Evolutionary conservation across 2,888 invertebrate species (phyloP).

Genomic region (Biston betularia): DNA sequence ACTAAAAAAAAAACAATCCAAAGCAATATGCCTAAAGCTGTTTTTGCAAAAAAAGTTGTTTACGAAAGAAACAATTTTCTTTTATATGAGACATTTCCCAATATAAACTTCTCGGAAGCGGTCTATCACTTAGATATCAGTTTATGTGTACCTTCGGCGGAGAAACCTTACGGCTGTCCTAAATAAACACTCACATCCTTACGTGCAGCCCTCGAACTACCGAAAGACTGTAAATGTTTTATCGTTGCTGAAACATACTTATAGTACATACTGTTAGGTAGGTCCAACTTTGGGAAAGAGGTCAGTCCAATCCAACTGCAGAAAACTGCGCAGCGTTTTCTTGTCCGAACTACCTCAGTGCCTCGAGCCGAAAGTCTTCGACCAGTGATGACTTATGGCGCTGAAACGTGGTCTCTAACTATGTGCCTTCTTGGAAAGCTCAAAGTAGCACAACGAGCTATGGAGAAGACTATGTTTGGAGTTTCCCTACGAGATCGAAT

Average conservation of each 20-base stretch:
- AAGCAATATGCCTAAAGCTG: conserved; percentile 1
- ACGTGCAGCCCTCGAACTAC: conserved; percentile 36
- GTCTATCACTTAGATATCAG: conserved; percentile 36
- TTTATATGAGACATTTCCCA: conserved; percentile 24
- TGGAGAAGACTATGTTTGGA: too few species aligned
- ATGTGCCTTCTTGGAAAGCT: too few species aligned
- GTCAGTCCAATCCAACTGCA: too few species aligned
- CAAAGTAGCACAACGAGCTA: too few species aligned
- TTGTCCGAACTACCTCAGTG: too few species aligned
- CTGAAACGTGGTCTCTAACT: too few species aligned
- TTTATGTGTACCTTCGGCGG: conserved; percentile 43
- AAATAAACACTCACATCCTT: conserved; percentile 55
- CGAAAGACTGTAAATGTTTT: conserved; percentile 40
- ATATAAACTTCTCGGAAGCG: conserved; percentile 41
- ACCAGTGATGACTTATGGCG: too few species aligned
- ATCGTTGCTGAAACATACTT: conserved; percentile 21
- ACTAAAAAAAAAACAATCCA: background rate
- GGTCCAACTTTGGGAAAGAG: too few species aligned
- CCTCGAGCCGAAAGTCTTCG: too few species aligned
- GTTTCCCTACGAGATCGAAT: too few species aligned
- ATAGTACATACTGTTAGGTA: too few species aligned
- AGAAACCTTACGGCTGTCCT: conserved; percentile 55
- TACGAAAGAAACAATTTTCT: conserved; percentile 29
- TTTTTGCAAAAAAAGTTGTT: conserved; percentile 15
- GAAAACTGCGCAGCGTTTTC: too few species aligned